Base-by-base conservation (phyloP, 1,140 invertebrate genomes). In the Thrips palmi region DNA sequence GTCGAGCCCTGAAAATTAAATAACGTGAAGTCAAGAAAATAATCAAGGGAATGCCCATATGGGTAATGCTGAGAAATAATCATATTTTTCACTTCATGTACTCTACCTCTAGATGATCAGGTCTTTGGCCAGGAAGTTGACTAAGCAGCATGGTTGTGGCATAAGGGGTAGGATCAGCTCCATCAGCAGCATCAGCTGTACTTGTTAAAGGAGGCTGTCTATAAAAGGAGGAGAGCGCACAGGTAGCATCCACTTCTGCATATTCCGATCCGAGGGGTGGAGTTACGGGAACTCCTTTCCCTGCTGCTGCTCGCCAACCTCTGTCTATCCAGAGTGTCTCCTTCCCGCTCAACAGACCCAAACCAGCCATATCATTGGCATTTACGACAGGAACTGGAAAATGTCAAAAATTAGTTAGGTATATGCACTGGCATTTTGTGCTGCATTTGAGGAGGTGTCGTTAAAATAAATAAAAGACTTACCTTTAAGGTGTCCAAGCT, bases 181-280 rank as follows among this genome's bases (percentile, higher is more conserved):
- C 59, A 35, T 68, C 68, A 50, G 70, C 66, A 2, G 44, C 23
- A 60, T 63, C 11, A 60, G n/a, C n/a, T n/a, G n/a, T n/a, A n/a
- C n/a, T n/a, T n/a, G n/a, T n/a, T n/a, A n/a, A n/a, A n/a, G n/a
- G n/a, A n/a, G n/a, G n/a, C n/a, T n/a, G 71, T 42, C 80, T 81
- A 54, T 85, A 83, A 50, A 85, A 86, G 0, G 79, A 84, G 8
- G 76, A 79, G 40, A 85, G 50, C 48, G 64, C 73, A 27, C 70
- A 58, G 6, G 71, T 71, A 52, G n/a, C n/a, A n/a, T 82, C 77
- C 1, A 81, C 77, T 58, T 82, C 77, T 0, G 78, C 77, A 45
- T 82, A 81, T 46, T 81, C 77, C 14, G 62, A 60, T 33, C 59
- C 49, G 30, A 37, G 37, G 1, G 52, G 47, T 11, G 54, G 35